Percentiles rank a stretch among this genome's conserved stretches.
Evolutionary conservation across 2,888 invertebrate species (phyloP).

Genomic region (Dryadula phaetusa): DNA sequence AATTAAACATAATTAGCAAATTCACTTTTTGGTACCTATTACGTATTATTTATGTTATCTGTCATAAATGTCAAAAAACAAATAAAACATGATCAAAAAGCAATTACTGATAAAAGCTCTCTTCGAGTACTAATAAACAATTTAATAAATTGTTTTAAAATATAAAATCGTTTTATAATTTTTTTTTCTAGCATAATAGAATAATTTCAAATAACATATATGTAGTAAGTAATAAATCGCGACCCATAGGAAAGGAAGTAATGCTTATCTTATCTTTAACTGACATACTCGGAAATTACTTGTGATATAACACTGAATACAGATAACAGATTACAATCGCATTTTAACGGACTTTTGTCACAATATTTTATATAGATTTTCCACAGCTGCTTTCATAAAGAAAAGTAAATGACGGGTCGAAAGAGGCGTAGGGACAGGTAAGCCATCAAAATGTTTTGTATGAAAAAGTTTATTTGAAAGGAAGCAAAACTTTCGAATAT

Average conservation of each 20-base stretch:
- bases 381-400: background rate
- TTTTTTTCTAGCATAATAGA: no score
- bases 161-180: no score
- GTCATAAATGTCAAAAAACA: no score
- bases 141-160: no score
- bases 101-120: no score
- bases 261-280: conserved; percentile 16
- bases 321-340: conserved; percentile 21
- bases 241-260: conserved; percentile 4
- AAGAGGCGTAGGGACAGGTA: background rate
- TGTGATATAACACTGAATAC: background rate
- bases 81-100: no score
- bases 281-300: conserved; percentile 27
- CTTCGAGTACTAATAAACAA: no score
- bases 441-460: background rate
- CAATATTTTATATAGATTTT: conserved; percentile 3
- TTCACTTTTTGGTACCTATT: no score
- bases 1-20: no score
- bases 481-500: background rate
- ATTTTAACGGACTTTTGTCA: background rate
- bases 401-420: background rate
- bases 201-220: background rate
- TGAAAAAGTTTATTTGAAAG: background rate
- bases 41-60: no score
- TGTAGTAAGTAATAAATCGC: background rate